Conservation (phyloP, 2,797 vertebrate species). For the Gymnoscopelus microlampas region DNA sequence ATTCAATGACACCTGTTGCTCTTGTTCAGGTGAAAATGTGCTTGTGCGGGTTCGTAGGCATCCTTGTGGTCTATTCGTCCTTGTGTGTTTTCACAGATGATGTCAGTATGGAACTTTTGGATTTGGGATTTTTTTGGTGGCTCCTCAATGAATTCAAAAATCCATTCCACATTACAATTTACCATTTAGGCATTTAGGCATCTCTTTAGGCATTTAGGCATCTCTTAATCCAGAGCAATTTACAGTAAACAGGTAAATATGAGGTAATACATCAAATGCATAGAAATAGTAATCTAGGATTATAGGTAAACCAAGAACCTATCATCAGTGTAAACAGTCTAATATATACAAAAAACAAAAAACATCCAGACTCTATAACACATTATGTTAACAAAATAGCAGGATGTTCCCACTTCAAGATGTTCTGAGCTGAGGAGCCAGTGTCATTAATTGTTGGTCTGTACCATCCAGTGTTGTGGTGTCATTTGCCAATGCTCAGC, state of each 20-base stretch:
- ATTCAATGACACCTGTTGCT: constrained; percentile 65
- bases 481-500: constrained; percentile 49
- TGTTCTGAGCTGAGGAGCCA: constrained; percentile 31
- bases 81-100: neutral
- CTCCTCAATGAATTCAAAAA: constrained; percentile 1
- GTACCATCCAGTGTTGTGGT: constrained; percentile 63
- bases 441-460: constrained; percentile 54
- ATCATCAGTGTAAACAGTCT: too few species aligned
- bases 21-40: constrained; percentile 55
- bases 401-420: constrained; percentile 40
- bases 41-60: constrained; percentile 15
- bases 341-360: too few species aligned
- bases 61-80: constrained; percentile 12
- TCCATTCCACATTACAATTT: neutral
- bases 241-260: too few species aligned
- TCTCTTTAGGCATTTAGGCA: too few species aligned
- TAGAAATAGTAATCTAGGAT: too few species aligned
- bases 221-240: too few species aligned
- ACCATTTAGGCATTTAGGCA: neutral
- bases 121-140: neutral
- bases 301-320: too few species aligned
- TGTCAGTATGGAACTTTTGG: neutral
- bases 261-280: too few species aligned
- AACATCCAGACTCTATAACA: neutral
- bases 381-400: constrained; percentile 24